Percentiles rank a stretch among this genome's conserved stretches.
Evolutionary conservation across 2,888 invertebrate genomes (phyloP).

Genomic region (Nomada ferruginata): DNA sequence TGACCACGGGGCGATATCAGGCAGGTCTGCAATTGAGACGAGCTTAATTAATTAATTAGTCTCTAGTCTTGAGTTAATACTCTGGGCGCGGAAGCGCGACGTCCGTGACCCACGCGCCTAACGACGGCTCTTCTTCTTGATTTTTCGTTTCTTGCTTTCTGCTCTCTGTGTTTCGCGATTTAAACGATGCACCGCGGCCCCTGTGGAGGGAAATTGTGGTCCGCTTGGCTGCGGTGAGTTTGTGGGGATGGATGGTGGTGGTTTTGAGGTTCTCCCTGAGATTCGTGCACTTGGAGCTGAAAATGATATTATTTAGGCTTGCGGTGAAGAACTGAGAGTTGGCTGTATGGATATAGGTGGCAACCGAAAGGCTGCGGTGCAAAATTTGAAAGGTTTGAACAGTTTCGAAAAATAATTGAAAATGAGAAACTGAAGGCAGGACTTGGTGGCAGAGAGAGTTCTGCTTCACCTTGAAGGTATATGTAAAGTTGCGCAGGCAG

Average conservation of each 20-base stretch:
- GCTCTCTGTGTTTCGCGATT: not conserved
- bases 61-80: slow-evolving; percentile 73
- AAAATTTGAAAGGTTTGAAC: not conserved
- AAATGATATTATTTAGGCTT: not conserved
- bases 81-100: slow-evolving; percentile 58
- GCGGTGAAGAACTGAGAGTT: not conserved
- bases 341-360: not conserved
- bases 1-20: slow-evolving; percentile 53
- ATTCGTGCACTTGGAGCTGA: not conserved
- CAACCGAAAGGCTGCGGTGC: not conserved
- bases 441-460: too few relatives aligned
- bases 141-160: not conserved
- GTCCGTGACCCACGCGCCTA: slow-evolving; percentile 77
- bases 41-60: slow-evolving; percentile 80
- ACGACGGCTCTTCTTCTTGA: slow-evolving; percentile 19
- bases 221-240: not conserved
- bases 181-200: not conserved
- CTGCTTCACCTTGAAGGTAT: not conserved
- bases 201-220: slow-evolving; percentile 1
- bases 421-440: not conserved
- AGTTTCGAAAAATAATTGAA: too few relatives aligned
- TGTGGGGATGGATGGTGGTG: not conserved
- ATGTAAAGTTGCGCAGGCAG: not conserved
- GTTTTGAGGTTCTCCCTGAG: slow-evolving; percentile 5
- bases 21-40: slow-evolving; percentile 74